phyloP scores from a whole-genome alignment of 2,113 vertebrate species.

The Nematolebias whitei region DNA sequence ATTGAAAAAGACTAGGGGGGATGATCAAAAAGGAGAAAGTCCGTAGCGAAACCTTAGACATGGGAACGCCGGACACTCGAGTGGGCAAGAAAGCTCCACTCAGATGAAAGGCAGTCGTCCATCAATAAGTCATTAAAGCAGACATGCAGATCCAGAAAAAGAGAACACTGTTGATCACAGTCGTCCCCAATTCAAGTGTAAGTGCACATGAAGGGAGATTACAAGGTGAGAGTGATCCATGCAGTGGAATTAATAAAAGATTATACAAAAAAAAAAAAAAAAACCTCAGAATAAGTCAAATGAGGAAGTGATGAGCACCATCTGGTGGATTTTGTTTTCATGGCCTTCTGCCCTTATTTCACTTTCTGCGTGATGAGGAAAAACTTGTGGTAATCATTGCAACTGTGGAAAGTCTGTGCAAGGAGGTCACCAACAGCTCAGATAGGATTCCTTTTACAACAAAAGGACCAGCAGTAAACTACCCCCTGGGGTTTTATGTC shows the following conservation, averaged over 20 bases:
- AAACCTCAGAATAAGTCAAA: slow-evolving; percentile 25
- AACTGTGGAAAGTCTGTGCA: slow-evolving; percentile 10
- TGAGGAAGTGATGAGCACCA: slow-evolving; percentile 63
- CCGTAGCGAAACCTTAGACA: slow-evolving; percentile 72
- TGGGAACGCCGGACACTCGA: slow-evolving; percentile 70
- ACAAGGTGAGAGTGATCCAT: slow-evolving; percentile 32
- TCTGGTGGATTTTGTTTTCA: slow-evolving; percentile 59
- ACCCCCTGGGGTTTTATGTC: slow-evolving; percentile 37
- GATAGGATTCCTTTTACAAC: slow-evolving; percentile 57
- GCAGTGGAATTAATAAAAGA: slow-evolving; percentile 51
- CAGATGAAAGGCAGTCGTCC: slow-evolving; percentile 73
- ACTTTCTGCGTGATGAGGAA: slow-evolving; percentile 8
- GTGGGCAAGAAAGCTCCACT: slow-evolving; percentile 57
- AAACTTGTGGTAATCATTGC: slow-evolving; percentile 32
- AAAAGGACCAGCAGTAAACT: slow-evolving; percentile 49
- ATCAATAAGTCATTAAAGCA: slow-evolving; percentile 76
- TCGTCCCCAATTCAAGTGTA: slow-evolving; percentile 23
- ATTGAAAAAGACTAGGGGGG: slow-evolving; percentile 57
- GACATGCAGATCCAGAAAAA: slow-evolving; percentile 44
- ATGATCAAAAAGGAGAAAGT: slow-evolving; percentile 75
- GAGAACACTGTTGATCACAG: slow-evolving; percentile 46
- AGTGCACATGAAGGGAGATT: slow-evolving; percentile 1
- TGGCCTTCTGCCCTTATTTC: slow-evolving; percentile 8
- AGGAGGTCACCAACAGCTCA: slow-evolving; percentile 49
- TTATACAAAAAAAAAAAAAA: slow-evolving; percentile 28